These are phyloP conservation scores for Cuculus canorus DNA, from an alignment of 2,797 vertebrate genomes.

Conservation along the genomic window DNA sequence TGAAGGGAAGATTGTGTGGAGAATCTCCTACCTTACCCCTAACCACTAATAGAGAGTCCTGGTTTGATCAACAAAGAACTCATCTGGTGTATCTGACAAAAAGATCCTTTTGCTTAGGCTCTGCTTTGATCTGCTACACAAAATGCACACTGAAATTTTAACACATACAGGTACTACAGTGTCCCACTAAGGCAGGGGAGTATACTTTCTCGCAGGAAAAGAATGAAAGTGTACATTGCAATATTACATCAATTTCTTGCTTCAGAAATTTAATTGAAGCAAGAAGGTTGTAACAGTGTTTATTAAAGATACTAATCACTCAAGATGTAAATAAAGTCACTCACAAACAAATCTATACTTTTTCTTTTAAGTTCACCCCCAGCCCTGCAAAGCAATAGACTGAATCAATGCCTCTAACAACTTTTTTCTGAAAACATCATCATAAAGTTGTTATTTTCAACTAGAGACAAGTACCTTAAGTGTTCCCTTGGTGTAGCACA, in stretches of 20 bases:
- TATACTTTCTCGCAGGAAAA: neutral
- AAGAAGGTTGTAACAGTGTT: neutral
- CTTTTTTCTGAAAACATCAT: neutral
- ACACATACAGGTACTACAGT: too few species aligned
- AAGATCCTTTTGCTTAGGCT: neutral
- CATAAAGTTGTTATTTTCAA: neutral
- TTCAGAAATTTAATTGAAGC: neutral
- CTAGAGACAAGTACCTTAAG: neutral
- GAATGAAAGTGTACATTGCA: too few species aligned
- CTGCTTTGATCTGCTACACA: neutral
- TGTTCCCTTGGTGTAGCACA: neutral
- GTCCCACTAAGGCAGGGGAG: neutral
- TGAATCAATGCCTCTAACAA: neutral
- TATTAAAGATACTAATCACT: neutral
- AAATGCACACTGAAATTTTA: neutral
- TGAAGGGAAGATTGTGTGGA: neutral
- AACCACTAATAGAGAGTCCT: neutral
- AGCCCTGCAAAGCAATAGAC: neutral
- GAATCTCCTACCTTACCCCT: neutral
- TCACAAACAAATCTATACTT: neutral
- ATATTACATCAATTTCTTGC: neutral
- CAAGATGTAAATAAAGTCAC: neutral
- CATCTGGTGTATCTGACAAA: neutral
- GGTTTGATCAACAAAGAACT: neutral
- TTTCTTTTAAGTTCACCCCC: neutral